Conservation (phyloP, 37 sponge, comb jelly and placozoan genomes). For the Spongilla lacustris region DNA sequence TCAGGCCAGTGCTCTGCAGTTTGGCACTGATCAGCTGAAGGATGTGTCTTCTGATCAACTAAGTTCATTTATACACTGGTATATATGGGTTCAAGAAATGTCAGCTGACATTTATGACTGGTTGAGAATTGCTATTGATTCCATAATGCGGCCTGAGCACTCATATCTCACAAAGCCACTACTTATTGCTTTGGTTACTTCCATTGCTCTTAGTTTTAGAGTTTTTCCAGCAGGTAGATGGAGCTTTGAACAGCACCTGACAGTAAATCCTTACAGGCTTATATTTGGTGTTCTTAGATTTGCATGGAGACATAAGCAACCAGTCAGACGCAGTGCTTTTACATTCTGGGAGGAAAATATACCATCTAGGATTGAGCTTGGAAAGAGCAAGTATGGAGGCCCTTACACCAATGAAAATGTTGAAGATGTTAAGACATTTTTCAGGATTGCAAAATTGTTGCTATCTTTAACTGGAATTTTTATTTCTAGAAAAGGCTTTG, state of each 20-base stretch:
- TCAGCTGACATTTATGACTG: background rate
- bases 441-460: background rate
- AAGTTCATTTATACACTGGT: background rate
- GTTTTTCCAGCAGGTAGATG: background rate
- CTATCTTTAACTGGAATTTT: background rate
- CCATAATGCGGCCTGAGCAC: background rate
- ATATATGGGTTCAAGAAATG: background rate
- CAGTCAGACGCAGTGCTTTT: slow-evolving; percentile 15
- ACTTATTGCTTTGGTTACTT: background rate
- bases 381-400: slow-evolving; percentile 35
- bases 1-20: background rate
- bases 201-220: background rate
- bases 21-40: background rate
- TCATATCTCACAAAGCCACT: background rate
- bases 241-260: background rate
- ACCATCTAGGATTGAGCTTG: slow-evolving; percentile 21
- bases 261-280: slow-evolving; percentile 9
- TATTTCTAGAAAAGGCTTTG: background rate
- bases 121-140: background rate
- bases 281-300: slow-evolving; percentile 14
- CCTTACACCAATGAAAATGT: slow-evolving; percentile 35
- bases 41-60: background rate
- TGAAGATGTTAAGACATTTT: slow-evolving; percentile 44
- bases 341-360: slow-evolving; percentile 38
- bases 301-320: slow-evolving; percentile 20